Percentiles rank a stretch among this genome's conserved stretches.
Conservation (phyloP, 2,113 vertebrate species). For the Motacilla tschutschensis region DNA sequence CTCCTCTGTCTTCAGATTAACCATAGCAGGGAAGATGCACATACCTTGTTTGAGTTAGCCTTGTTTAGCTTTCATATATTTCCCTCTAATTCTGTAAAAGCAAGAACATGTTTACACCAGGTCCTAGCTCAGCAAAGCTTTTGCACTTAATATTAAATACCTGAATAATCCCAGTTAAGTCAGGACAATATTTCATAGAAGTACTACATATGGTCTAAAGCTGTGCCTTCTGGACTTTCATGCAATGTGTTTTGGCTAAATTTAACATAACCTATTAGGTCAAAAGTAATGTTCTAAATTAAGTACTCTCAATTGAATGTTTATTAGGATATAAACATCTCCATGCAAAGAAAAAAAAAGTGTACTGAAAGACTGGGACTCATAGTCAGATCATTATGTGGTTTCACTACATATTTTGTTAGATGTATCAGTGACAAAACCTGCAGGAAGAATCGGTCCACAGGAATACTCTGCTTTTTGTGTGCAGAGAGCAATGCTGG, state of each 20-base stretch:
- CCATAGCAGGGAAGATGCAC: not conserved
- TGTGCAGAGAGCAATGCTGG: not conserved
- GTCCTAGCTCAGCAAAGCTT: not conserved
- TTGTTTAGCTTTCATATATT: not conserved
- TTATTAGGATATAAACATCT: not conserved
- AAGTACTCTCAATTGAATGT: not conserved
- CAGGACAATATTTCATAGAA: not conserved
- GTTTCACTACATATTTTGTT: not conserved
- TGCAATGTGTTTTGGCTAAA: not conserved
- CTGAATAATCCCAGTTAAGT: not conserved
- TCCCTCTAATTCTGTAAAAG: not conserved
- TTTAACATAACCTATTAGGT: not conserved
- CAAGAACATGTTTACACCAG: not conserved
- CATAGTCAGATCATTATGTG: not conserved
- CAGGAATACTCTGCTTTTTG: not conserved
- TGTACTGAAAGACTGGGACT: not conserved
- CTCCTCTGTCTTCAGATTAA: not conserved
- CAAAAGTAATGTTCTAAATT: not conserved
- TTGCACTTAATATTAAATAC: not conserved
- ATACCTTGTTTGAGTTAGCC: not conserved
- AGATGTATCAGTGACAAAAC: not conserved
- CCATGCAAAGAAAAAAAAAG: not conserved
- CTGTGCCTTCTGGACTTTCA: not conserved
- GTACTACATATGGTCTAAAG: not conserved
- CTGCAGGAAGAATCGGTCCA: not conserved